These are phyloP conservation scores for Carettochelys insculpta DNA, from an alignment of 2,113 vertebrate genomes.

Conservation along the genomic window DNA sequence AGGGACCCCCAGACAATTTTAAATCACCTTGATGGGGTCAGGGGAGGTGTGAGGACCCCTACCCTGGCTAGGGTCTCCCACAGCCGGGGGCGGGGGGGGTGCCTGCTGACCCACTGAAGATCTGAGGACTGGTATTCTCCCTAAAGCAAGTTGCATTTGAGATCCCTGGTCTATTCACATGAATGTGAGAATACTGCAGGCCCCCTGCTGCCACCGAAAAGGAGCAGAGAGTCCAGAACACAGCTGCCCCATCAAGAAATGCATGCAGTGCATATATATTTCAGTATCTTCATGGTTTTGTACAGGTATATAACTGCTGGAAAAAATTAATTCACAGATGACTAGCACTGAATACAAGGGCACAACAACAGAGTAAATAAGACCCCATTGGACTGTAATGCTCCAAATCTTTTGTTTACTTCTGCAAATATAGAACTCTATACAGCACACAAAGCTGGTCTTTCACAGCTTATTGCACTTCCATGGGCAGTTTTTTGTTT, in stretches of 20 bases:
- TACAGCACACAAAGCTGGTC: not conserved
- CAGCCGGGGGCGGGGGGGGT: too few species aligned
- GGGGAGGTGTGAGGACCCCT: too few species aligned
- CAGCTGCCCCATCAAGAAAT: not conserved
- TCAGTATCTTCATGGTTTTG: constrained; percentile 8
- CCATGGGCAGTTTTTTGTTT: constrained; percentile 1
- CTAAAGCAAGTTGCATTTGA: too few species aligned
- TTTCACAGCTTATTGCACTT: constrained; percentile 36
- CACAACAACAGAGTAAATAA: not conserved
- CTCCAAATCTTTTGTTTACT: not conserved
- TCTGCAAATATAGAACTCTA: constrained; percentile 25
- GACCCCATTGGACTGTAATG: constrained; percentile 6
- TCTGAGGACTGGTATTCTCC: too few species aligned
- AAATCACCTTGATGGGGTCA: too few species aligned
- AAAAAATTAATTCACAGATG: constrained; percentile 54
- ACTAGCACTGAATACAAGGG: not conserved
- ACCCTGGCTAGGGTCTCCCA: too few species aligned
- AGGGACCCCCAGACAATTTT: too few species aligned
- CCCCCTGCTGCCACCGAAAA: constrained; percentile 30
- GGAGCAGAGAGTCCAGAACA: not conserved
- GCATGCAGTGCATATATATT: constrained; percentile 34
- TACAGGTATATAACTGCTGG: constrained; percentile 9
- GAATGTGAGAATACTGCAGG: not conserved
- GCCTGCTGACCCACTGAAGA: too few species aligned
- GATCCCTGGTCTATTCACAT: too few species aligned